A percentile compares a stretch with the other conserved stretches of the same genome.
Evolutionary conservation across 2,797 vertebrate species (phyloP).

Genomic region (Vireo griseus): DNA sequence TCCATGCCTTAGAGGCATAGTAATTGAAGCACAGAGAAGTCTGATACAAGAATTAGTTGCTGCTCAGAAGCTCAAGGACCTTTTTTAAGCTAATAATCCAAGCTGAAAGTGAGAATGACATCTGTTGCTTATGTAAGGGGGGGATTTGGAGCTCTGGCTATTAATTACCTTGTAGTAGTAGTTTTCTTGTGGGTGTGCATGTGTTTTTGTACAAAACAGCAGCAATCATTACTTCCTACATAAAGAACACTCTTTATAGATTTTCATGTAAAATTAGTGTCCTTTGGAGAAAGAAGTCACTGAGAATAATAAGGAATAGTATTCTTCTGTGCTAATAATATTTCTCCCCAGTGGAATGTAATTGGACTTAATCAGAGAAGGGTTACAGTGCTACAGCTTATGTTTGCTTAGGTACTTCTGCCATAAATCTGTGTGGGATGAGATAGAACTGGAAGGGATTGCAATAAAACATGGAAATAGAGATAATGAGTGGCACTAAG

Average conservation of each 20-base stretch:
- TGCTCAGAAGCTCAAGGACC: not conserved
- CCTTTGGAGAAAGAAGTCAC: not conserved
- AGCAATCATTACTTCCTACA: not conserved
- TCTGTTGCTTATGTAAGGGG: not conserved
- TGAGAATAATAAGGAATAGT: not conserved
- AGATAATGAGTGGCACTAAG: not conserved
- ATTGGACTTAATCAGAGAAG: not conserved
- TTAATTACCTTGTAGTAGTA: not conserved
- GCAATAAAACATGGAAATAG: not conserved
- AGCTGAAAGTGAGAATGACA: not conserved
- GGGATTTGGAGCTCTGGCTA: not conserved
- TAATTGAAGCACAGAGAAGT: not conserved
- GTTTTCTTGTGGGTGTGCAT: not conserved
- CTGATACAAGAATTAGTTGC: not conserved
- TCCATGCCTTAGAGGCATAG: not conserved
- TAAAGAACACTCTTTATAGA: not conserved
- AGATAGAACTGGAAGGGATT: not conserved
- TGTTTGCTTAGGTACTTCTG: not conserved
- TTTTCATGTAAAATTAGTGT: not conserved
- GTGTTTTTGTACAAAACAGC: not conserved
- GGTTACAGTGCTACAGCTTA: not conserved
- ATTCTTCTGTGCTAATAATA: not conserved
- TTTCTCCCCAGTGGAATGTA: not conserved
- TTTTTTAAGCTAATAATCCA: not conserved
- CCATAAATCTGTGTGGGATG: not conserved